Evolutionary conservation across 2,797 vertebrate genomes (phyloP).

Genomic region (Chiloscyllium punctatum): DNA sequence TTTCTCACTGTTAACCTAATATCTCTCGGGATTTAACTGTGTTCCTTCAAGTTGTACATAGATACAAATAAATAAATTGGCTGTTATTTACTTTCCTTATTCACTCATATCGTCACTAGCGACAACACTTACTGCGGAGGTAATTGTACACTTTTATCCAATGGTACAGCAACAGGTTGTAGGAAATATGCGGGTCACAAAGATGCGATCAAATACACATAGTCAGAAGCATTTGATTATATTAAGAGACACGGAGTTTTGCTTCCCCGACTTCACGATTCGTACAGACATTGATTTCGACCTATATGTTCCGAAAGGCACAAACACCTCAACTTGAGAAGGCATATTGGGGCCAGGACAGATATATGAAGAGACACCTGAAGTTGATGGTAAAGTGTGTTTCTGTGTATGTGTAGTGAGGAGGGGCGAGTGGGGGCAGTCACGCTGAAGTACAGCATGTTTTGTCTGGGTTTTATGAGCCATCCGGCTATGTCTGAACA

Average conservation of each 20-base stretch:
- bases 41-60: background rate
- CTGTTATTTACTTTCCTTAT: background rate
- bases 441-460: background rate
- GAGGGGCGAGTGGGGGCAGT: background rate
- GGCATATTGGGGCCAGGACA: background rate
- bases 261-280: background rate
- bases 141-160: background rate
- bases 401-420: background rate
- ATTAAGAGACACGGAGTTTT: background rate
- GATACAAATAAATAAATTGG: background rate
- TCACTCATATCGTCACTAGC: background rate
- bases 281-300: background rate
- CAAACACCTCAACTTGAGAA: background rate
- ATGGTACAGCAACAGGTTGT: background rate
- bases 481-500: background rate
- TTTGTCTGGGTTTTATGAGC: constrained; percentile 23
- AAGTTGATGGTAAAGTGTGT: constrained; percentile 20
- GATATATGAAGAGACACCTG: background rate
- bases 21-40: background rate
- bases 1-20: background rate
- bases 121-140: background rate
- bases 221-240: background rate
- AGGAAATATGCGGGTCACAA: background rate
- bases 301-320: background rate
- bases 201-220: background rate